Evolutionary conservation across 2,113 vertebrate species (phyloP).

Genomic region (Perca schrenkii): DNA sequence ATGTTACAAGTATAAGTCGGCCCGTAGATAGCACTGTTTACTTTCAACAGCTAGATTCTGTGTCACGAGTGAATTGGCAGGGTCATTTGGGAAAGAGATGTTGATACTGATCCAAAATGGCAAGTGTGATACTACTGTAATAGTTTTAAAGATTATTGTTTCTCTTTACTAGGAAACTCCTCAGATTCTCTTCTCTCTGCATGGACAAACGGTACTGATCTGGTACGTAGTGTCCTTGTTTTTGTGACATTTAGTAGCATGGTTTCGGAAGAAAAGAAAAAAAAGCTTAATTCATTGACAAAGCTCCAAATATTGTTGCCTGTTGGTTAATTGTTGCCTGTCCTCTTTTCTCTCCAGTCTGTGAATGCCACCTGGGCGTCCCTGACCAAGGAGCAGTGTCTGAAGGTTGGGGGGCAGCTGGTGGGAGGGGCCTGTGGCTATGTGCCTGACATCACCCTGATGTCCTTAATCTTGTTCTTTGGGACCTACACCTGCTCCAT

Average conservation of each 20-base stretch:
- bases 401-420: constrained; percentile 85
- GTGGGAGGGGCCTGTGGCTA: constrained; percentile 88
- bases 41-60: constrained; percentile 45
- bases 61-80: constrained; percentile 1
- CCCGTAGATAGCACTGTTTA: constrained; percentile 58
- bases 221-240: constrained; percentile 80
- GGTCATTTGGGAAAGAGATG: not conserved
- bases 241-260: not conserved
- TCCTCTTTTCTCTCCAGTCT: constrained; percentile 52
- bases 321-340: not conserved
- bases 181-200: constrained; percentile 73
- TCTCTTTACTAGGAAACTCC: constrained; percentile 85
- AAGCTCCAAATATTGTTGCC: not conserved
- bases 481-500: constrained; percentile 97
- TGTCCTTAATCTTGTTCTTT: constrained; percentile 97
- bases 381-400: constrained; percentile 87
- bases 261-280: not conserved
- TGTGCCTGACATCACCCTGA: constrained; percentile 97
- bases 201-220: constrained; percentile 73
- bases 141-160: constrained; percentile 36
- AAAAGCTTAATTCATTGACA: not conserved
- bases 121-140: constrained; percentile 1
- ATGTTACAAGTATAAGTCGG: constrained; percentile 25
- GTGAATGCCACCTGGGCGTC: constrained; percentile 88
- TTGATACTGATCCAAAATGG: constrained; percentile 14